phyloP scores from a whole-genome alignment of 2,113 vertebrate species.

The Mohoua ochrocephala region DNA sequence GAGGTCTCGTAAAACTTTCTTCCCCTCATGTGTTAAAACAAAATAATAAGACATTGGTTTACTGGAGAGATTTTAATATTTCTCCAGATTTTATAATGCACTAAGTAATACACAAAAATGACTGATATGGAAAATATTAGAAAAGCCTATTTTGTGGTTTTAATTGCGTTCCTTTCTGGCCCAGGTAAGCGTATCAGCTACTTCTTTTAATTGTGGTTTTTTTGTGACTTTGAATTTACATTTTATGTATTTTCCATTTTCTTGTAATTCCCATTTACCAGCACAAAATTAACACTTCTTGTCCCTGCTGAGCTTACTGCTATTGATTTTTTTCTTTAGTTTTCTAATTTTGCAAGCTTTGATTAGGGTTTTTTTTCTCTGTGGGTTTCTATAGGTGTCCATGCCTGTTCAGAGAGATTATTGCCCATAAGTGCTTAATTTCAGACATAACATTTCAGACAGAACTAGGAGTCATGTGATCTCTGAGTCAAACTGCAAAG shows the following conservation, averaged over 20 bases:
- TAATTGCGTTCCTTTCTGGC: neutral
- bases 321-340: neutral
- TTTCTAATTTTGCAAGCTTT: neutral
- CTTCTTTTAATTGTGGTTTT: constrained; percentile 4
- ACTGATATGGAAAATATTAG: neutral
- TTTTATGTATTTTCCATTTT: constrained; percentile 37
- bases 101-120: neutral
- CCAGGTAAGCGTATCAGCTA: neutral
- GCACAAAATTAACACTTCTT: constrained; percentile 6
- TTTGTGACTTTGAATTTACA: neutral
- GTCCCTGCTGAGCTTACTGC: neutral
- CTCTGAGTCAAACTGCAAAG: neutral
- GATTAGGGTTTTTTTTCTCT: fast-evolving
- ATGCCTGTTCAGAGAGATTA: neutral
- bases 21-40: neutral
- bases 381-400: neutral
- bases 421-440: neutral
- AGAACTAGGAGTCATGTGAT: neutral
- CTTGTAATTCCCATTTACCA: constrained; percentile 16
- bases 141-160: neutral
- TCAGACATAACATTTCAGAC: neutral
- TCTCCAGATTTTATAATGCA: neutral
- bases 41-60: neutral
- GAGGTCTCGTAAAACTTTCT: neutral
- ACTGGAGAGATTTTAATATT: neutral